Conservation (phyloP, 35 echinoderm and acorn worm genomes). For the Apostichopus parvimensis region DNA sequence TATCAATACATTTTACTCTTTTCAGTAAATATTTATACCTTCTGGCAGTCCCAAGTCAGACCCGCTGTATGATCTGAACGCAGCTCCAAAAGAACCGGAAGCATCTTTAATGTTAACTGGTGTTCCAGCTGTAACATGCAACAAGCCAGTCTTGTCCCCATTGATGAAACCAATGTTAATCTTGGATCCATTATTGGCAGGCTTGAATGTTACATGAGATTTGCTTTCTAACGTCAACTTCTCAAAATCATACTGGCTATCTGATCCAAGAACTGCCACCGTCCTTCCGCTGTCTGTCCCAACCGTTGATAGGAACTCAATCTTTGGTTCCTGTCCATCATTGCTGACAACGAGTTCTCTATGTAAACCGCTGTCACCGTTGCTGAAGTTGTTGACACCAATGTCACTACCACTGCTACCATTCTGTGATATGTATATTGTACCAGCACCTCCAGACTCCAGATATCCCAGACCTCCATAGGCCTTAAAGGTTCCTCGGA, state of each 20-base stretch:
- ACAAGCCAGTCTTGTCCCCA: conserved; percentile 67
- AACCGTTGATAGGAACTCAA: conserved; percentile 35
- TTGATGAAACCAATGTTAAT: conserved; percentile 47
- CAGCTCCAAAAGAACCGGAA: conserved; percentile 64
- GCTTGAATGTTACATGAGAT: conserved; percentile 67
- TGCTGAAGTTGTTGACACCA: background rate
- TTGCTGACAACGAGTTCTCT: conserved; percentile 69
- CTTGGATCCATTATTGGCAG: background rate
- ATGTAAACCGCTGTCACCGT: conserved; percentile 32
- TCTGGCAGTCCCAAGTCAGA: conserved; percentile 62
- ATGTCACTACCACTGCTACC: too few relatives aligned
- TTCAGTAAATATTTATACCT: conserved; percentile 28
- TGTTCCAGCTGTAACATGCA: conserved; percentile 47
- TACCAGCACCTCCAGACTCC: conserved; percentile 70
- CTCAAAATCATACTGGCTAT: conserved; percentile 46
- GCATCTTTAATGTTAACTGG: conserved; percentile 58
- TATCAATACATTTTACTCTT: too few relatives aligned
- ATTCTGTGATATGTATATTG: conserved; percentile 68
- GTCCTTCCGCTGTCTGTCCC: conserved; percentile 54
- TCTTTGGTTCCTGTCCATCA: conserved; percentile 42
- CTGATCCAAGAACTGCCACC: background rate
- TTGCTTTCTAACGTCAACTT: conserved; percentile 28
- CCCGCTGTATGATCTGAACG: conserved; percentile 62
- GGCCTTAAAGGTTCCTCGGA: conserved; percentile 61
- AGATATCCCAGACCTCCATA: conserved; percentile 66